These are phyloP conservation scores for Anagyrus pseudococci DNA, from an alignment of 2,888 invertebrate species.

Conservation along the genomic window DNA sequence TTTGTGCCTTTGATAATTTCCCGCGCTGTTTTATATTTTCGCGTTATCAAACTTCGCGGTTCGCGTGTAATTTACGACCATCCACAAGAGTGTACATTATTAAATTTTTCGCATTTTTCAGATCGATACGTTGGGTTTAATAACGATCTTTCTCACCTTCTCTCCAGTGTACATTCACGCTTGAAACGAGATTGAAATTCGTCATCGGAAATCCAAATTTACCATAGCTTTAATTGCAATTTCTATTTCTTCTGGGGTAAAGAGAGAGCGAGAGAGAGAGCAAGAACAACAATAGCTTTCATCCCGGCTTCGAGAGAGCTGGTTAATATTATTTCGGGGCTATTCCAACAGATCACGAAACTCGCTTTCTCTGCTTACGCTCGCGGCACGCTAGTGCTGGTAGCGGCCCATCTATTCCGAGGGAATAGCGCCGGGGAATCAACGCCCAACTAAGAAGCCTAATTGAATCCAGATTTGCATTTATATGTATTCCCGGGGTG, in stretches of 20 bases:
- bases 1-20: too few relatives aligned
- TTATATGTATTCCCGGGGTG: slow-evolving; percentile 32
- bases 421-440: slow-evolving; percentile 18
- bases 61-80: too few relatives aligned
- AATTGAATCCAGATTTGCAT: slow-evolving; percentile 37
- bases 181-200: background rate
- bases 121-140: too few relatives aligned
- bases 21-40: too few relatives aligned
- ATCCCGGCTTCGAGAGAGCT: background rate
- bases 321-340: slow-evolving; percentile 28
- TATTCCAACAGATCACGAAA: slow-evolving; percentile 29
- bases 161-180: background rate
- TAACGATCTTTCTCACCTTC: too few relatives aligned
- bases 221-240: background rate
- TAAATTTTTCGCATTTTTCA: too few relatives aligned
- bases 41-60: too few relatives aligned
- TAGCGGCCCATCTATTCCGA: slow-evolving; percentile 2
- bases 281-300: slow-evolving; percentile 20
- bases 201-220: background rate
- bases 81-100: too few relatives aligned
- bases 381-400: too few relatives aligned
- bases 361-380: background rate
- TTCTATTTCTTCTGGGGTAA: slow-evolving; percentile 5
- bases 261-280: too few relatives aligned
- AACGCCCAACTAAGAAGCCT: slow-evolving; percentile 35